These are phyloP conservation scores for Tachyglossus aculeatus DNA, from an alignment of 2,797 vertebrate genomes.

Conservation along the genomic window DNA sequence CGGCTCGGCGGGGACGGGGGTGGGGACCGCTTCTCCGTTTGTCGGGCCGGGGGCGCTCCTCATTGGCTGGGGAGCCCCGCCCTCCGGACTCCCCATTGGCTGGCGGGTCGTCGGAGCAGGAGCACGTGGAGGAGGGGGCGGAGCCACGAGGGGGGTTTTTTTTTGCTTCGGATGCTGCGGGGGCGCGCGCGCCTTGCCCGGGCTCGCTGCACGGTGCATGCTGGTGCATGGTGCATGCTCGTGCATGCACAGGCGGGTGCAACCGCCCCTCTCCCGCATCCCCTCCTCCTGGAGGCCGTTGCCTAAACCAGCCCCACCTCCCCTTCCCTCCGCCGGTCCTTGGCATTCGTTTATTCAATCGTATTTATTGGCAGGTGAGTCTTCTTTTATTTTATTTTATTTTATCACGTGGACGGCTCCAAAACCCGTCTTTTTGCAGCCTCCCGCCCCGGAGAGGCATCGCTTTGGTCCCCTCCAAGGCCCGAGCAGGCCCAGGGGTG, in stretches of 20 bases:
- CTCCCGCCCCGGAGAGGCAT: conserved; percentile 6
- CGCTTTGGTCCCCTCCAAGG: no score
- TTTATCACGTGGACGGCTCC: no score
- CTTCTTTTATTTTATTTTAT: no score
- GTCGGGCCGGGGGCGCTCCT: conserved; percentile 13
- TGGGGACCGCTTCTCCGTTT: conserved; percentile 1
- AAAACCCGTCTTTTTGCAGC: no score
- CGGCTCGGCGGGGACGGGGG: conserved; percentile 11
- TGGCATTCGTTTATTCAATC: no score
- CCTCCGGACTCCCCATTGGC: conserved; percentile 28
- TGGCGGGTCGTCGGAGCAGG: neutral
- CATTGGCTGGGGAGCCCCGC: no score
- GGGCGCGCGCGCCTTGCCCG: fast-evolving
- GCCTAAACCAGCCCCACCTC: neutral
- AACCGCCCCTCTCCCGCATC: neutral
- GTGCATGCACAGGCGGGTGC: no score
- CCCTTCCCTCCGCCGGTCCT: no score
- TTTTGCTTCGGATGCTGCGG: fast-evolving
- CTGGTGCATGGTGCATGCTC: no score
- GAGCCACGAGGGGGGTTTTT: neutral
- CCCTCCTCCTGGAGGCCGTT: neutral
- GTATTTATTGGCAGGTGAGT: no score
- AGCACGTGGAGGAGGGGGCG: conserved; percentile 48
- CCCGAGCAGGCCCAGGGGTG: no score
- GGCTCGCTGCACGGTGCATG: no score